Conservation (phyloP, 37 sponge, comb jelly and placozoan species). For the Amphimedon queenslandica region DNA sequence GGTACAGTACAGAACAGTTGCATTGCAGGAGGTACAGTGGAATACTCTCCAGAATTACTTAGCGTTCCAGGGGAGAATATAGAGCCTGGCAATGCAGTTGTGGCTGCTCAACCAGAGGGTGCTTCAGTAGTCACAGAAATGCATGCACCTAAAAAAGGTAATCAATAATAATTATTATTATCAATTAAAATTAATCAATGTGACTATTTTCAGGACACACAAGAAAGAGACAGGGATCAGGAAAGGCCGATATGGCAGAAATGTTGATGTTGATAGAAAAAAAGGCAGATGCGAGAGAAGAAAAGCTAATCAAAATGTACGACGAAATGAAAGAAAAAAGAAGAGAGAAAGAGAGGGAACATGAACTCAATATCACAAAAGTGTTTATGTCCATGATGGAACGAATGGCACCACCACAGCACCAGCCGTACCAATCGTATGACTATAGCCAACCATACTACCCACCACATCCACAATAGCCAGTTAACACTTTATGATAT, state of each 20-base stretch:
- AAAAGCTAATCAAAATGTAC: background rate
- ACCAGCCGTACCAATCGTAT: background rate
- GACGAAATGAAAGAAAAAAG: background rate
- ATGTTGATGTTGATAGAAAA: constrained; percentile 5
- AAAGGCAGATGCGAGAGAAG: background rate
- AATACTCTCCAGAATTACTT: no score
- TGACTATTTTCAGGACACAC: background rate
- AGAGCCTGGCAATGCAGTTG: no score
- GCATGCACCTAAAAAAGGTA: no score
- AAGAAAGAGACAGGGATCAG: background rate
- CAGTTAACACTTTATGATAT: background rate
- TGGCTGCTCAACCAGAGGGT: no score
- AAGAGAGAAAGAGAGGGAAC: background rate
- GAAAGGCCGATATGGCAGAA: background rate
- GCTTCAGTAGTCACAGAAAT: no score
- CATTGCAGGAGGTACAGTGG: no score
- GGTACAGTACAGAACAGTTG: no score
- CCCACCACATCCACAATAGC: background rate
- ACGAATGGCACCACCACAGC: background rate
- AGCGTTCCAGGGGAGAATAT: no score
- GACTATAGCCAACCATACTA: background rate
- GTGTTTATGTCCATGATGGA: constrained; percentile 12
- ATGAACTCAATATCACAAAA: constrained; percentile 2
- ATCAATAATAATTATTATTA: no score
- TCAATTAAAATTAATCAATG: background rate